Conservation (phyloP, 2,888 invertebrate genomes). For the Stenoptilia bipunctidactyla region DNA sequence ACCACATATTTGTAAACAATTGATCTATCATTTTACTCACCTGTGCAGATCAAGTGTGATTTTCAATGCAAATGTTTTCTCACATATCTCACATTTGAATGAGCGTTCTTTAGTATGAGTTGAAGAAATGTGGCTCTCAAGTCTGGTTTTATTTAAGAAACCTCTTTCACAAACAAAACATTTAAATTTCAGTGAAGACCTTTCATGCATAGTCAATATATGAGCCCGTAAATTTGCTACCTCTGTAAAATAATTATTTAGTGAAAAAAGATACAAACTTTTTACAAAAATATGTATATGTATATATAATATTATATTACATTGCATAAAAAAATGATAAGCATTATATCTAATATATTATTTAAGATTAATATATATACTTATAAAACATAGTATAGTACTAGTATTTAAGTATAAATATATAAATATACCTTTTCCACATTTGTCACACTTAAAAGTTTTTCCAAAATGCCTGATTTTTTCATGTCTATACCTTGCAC, state of each 20-base stretch:
- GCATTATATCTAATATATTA: too few relatives aligned
- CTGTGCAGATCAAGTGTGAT: conserved; percentile 30
- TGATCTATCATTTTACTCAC: too few relatives aligned
- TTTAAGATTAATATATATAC: too few relatives aligned
- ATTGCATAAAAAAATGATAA: too few relatives aligned
- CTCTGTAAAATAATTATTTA: conserved; percentile 22
- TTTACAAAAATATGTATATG: not conserved
- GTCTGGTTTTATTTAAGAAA: conserved; percentile 21
- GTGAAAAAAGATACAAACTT: not conserved
- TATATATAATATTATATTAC: too few relatives aligned
- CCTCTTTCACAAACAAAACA: conserved; percentile 39
- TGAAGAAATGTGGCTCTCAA: conserved; percentile 31
- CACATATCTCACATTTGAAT: conserved; percentile 37
- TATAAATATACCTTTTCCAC: conserved; percentile 38
- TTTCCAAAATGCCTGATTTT: conserved; percentile 42
- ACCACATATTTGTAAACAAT: too few relatives aligned
- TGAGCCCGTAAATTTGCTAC: conserved; percentile 32
- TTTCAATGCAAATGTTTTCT: conserved; percentile 36
- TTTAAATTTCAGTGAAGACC: conserved; percentile 22
- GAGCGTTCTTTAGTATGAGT: conserved; percentile 43
- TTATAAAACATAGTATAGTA: too few relatives aligned
- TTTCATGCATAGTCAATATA: conserved; percentile 27
- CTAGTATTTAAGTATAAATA: not conserved
- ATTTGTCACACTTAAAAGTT: conserved; percentile 41
- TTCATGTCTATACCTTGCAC: conserved; percentile 35